Conservation (phyloP, 2,113 vertebrate species). For the Ammospiza nelsoni region DNA sequence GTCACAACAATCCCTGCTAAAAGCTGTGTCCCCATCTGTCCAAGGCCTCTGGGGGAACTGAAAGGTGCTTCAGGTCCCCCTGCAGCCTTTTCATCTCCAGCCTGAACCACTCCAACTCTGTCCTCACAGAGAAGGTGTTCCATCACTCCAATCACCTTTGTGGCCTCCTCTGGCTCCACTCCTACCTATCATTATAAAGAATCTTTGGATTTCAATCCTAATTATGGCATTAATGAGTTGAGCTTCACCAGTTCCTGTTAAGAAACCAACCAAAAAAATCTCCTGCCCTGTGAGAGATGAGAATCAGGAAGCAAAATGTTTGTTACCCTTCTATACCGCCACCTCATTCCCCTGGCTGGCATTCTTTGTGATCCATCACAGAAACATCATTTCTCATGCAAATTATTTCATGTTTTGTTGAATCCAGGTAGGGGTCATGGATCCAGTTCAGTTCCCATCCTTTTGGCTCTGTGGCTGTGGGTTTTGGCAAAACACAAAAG, state of each 20-base stretch:
- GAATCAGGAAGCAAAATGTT: not conserved
- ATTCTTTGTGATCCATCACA: not conserved
- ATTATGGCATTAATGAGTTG: not conserved
- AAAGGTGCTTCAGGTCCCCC: not conserved
- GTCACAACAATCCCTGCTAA: not conserved
- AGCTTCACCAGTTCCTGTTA: not conserved
- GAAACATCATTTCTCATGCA: not conserved
- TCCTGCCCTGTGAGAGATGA: not conserved
- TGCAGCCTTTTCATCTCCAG: not conserved
- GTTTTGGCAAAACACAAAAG: not conserved
- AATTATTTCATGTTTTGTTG: not conserved
- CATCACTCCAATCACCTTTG: not conserved
- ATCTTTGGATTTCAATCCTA: not conserved
- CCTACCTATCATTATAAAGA: not conserved
- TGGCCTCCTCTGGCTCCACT: not conserved
- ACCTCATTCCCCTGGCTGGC: not conserved
- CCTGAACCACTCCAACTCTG: too few relatives aligned
- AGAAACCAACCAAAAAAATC: not conserved
- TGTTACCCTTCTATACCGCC: not conserved
- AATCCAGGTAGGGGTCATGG: not conserved
- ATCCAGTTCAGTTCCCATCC: not conserved
- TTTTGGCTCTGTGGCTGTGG: not conserved
- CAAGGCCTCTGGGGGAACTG: not conserved
- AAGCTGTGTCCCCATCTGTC: not conserved
- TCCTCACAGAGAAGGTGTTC: not conserved